Percentiles rank a stretch among this genome's conserved stretches.
Evolutionary conservation across 2,888 invertebrate genomes (phyloP).

Genomic region (Napeogenes sylphis): DNA sequence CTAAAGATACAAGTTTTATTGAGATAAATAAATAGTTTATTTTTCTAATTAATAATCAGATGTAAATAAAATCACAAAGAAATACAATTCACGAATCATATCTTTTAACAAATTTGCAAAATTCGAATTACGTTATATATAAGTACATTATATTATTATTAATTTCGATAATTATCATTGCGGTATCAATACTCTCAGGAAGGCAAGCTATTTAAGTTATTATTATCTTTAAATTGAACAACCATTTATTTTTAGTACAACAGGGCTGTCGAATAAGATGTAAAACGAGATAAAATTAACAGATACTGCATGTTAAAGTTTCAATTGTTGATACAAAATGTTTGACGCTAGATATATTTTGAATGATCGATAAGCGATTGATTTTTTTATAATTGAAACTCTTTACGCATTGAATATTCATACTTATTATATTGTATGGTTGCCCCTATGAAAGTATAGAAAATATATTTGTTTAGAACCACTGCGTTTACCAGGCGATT

Average conservation of each 20-base stretch:
- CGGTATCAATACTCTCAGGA: constrained; percentile 2
- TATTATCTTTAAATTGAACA: background rate
- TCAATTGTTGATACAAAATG: background rate
- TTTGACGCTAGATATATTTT: background rate
- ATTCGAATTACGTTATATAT: too few species aligned
- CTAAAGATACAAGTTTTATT: too few species aligned
- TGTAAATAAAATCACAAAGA: too few species aligned
- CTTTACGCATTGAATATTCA: too few species aligned
- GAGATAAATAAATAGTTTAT: too few species aligned
- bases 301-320: background rate
- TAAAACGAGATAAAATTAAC: background rate
- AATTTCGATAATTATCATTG: background rate
- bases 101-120: too few species aligned
- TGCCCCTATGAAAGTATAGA: constrained; percentile 2
- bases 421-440: background rate
- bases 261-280: background rate
- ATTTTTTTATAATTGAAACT: too few species aligned
- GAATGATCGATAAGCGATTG: too few species aligned
- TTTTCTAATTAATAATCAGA: too few species aligned
- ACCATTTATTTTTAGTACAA: background rate
- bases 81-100: too few species aligned
- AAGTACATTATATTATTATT: too few species aligned
- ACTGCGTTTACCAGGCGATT: constrained; percentile 63
- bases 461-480: constrained; percentile 47
- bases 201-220: background rate